Base-by-base conservation (phyloP, 2,113 vertebrate genomes). In the Corythaixoides concolor region DNA sequence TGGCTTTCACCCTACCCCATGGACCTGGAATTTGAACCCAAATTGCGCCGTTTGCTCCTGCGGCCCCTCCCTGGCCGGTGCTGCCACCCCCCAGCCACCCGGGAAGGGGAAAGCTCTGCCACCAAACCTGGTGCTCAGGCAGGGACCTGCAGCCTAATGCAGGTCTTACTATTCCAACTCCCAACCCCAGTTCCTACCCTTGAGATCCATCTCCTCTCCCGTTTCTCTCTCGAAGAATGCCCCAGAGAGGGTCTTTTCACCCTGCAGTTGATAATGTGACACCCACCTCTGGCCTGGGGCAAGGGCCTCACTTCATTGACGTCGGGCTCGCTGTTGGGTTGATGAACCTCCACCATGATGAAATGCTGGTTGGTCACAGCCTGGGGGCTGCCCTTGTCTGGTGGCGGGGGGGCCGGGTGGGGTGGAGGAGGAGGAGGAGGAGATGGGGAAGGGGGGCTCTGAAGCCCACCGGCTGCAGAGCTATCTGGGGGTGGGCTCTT, bases 331-430 rank as follows among this genome's bases (percentile, higher is more conserved):
- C 99, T 98, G 94, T 99, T 99, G 8, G 98, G 99, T 39, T 98
- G 98, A 97, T 99, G 99, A 23, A 99, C 99, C 97, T 99, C 99
- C 97, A 99, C 99, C 97, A 99, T 98, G 80, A 99, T 99, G 94
- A 99, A 99, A 80, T 99, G 99, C 90, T 98, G 99, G 93, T 98
- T 98, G 45, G 96, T 94, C 83, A 82, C 67, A 0, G 97, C 95
- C 43, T 92, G 96, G 5, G 98, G 95, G 13, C 96, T 88, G 60
- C 64, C 95, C 75, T 98, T 97, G 83, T 98, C 96, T 0, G 97
- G 96, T 2, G 98, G 96, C 8, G 97, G 53, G 8, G 98, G 97
- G 1, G 98, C 98, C 0, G 91, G 95, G 82, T 88, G 94, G 9
- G 92, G 3, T 0, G 93, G 97, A 0, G 96, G 94, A 0, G 92